Evolutionary conservation across 2,113 vertebrate genomes (phyloP).

Genomic region (Probosciger aterrimus): DNA sequence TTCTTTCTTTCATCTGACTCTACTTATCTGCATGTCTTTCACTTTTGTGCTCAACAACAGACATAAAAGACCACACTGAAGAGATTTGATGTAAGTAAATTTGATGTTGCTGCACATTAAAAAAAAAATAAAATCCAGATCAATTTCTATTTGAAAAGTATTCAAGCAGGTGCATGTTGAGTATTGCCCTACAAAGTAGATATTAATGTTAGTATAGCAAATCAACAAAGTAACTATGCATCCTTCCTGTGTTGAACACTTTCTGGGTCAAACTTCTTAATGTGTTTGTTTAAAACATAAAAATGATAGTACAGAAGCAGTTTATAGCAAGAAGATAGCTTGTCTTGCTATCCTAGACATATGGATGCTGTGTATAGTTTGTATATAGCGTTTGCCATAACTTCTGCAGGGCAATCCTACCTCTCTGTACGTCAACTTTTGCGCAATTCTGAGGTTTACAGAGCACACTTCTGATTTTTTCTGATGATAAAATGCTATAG

Average conservation of each 20-base stretch:
- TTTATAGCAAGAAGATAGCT: neutral
- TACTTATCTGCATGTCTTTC: neutral
- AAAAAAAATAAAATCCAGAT: neutral
- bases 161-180: neutral
- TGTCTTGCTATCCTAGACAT: neutral
- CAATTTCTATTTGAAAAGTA: constrained; percentile 29
- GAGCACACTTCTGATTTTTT: neutral
- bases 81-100: neutral
- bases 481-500: neutral
- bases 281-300: neutral
- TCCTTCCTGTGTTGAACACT: neutral
- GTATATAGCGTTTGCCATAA: neutral
- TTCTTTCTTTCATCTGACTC: neutral
- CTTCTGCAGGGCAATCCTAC: neutral
- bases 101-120: neutral
- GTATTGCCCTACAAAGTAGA: neutral
- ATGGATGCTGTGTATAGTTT: neutral
- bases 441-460: neutral
- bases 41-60: neutral
- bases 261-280: neutral
- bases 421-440: neutral
- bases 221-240: neutral
- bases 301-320: neutral
- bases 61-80: neutral
- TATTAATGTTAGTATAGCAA: neutral